Conservation (phyloP, 1,140 invertebrate species). For the Aphelinus certus region DNA sequence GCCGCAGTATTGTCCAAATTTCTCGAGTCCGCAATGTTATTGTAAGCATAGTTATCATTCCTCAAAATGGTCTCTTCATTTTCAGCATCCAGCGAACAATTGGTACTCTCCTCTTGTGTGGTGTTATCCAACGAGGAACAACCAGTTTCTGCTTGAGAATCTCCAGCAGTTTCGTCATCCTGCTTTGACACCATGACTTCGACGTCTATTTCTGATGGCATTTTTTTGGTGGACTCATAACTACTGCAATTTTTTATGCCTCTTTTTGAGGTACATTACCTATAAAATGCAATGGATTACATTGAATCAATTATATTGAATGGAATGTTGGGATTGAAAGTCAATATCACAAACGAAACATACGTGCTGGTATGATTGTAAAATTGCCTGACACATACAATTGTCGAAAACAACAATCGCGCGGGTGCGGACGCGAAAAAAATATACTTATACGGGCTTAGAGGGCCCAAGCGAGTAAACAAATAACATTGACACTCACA, state of each 20-base stretch:
- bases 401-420: too few species aligned
- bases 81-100: constrained; percentile 40
- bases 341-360: too few species aligned
- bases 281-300: neutral
- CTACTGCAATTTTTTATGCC: constrained; percentile 16
- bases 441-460: too few species aligned
- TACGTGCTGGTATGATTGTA: too few species aligned
- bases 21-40: constrained; percentile 39
- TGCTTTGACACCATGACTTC: constrained; percentile 47
- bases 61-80: constrained; percentile 41
- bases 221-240: constrained; percentile 40
- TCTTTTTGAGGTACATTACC: constrained; percentile 1
- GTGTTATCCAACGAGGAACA: constrained; percentile 43
- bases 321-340: too few species aligned
- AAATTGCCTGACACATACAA: too few species aligned
- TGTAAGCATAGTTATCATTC: constrained; percentile 40
- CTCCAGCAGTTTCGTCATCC: constrained; percentile 46
- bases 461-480: too few species aligned
- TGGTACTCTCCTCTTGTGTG: constrained; percentile 41
- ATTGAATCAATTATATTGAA: too few species aligned
- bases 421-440: too few species aligned
- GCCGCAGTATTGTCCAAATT: constrained; percentile 44
- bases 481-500: too few species aligned
- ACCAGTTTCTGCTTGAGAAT: constrained; percentile 45
- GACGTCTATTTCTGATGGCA: constrained; percentile 54